A percentile compares a stretch with the other conserved stretches of the same genome.
These are phyloP conservation scores for Sigmodon hispidus DNA, from an alignment of 2,113 vertebrate genomes.

Conservation along the genomic window DNA sequence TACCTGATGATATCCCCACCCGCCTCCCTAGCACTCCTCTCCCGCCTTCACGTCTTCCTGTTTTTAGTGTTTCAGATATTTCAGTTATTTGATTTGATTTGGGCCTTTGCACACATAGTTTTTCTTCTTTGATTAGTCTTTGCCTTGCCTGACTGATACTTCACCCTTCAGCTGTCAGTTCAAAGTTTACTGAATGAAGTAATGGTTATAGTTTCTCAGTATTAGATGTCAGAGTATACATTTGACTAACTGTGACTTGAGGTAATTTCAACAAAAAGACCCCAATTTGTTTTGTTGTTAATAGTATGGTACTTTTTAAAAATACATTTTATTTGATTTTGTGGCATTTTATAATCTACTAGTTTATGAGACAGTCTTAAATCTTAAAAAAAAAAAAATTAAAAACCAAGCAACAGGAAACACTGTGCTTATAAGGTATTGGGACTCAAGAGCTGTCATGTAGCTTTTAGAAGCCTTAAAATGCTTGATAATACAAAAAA, in stretches of 20 bases:
- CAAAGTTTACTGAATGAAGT: conserved; percentile 54
- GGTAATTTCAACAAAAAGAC: not conserved
- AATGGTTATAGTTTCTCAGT: conserved; percentile 29
- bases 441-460: conserved; percentile 40
- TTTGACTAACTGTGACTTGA: conserved; percentile 29
- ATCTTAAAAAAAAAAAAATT: conserved; percentile 39
- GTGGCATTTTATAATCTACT: conserved; percentile 45
- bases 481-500: conserved; percentile 5
- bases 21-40: not conserved
- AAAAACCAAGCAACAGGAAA: too few relatives aligned
- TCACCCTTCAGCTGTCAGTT: conserved; percentile 1
- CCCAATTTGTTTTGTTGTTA: too few relatives aligned
- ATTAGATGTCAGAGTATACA: not conserved
- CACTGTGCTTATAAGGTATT: not conserved
- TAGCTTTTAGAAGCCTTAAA: conserved; percentile 50
- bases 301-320: conserved; percentile 10
- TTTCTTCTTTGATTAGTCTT: not conserved
- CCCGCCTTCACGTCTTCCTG: not conserved
- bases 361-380: conserved; percentile 25
- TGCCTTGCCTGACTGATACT: conserved; percentile 24
- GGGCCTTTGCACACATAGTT: not conserved
- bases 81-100: conserved; percentile 41
- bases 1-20: not conserved
- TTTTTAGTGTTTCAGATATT: not conserved
- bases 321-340: conserved; percentile 54